These are phyloP conservation scores for Tricholauxania praeusta DNA, from an alignment of 2,888 invertebrate genomes.

Conservation along the genomic window DNA sequence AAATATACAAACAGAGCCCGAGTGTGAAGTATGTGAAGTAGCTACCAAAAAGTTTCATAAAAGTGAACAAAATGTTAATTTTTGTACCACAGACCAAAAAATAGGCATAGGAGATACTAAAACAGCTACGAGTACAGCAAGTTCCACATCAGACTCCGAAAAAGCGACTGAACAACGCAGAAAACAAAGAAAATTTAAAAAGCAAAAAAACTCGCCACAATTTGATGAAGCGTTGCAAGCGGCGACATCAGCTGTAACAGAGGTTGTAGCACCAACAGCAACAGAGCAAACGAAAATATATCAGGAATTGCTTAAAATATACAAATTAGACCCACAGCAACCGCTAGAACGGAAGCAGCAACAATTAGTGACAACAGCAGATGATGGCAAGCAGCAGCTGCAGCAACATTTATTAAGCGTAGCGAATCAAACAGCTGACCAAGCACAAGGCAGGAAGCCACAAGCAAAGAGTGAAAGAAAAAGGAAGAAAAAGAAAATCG, in stretches of 20 bases:
- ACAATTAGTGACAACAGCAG: not conserved
- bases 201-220: slow-evolving; percentile 6
- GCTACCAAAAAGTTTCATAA: too few species aligned
- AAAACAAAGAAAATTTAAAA: slow-evolving; percentile 2
- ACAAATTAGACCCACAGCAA: not conserved
- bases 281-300: not conserved
- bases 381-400: not conserved
- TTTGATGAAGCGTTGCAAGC: not conserved
- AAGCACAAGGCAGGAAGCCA: too few species aligned
- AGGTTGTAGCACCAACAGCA: not conserved
- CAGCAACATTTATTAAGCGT: not conserved
- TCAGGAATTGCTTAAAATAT: not conserved
- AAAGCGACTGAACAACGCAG: slow-evolving; percentile 15
- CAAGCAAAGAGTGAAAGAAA: too few species aligned
- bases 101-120: not conserved
- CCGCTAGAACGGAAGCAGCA: not conserved
- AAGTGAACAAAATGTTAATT: not conserved
- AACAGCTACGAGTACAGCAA: too few species aligned
- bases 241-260: not conserved
- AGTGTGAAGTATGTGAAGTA: not conserved
- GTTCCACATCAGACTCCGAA: not conserved
- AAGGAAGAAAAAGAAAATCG: too few species aligned
- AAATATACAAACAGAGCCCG: not conserved
- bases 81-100: not conserved
- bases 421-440: too few species aligned